Evolutionary conservation across 2,797 vertebrate species (phyloP).

Genomic region (Ctenochaetus hawaiiensis): DNA sequence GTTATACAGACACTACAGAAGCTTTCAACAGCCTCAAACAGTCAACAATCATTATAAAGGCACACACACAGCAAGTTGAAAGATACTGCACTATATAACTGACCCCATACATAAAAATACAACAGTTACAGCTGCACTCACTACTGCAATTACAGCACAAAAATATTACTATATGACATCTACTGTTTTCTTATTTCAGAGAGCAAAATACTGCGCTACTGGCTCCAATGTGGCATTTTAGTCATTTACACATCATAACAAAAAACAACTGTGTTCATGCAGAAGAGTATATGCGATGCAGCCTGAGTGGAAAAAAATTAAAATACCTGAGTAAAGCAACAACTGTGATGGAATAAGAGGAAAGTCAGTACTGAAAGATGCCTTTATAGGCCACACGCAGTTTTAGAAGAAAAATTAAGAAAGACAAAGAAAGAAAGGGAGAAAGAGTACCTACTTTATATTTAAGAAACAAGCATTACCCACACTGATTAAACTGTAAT

Average conservation of each 20-base stretch:
- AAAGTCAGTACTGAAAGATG: slow-evolving; percentile 34
- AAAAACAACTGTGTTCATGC: slow-evolving; percentile 71
- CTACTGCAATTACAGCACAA: slow-evolving; percentile 76
- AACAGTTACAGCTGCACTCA: slow-evolving; percentile 70
- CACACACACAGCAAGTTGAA: slow-evolving; percentile 74
- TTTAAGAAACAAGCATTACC: slow-evolving; percentile 18
- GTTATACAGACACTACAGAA: slow-evolving; percentile 74
- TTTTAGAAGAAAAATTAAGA: not conserved
- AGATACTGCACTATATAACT: slow-evolving; percentile 66
- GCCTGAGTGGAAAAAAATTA: slow-evolving; percentile 67
- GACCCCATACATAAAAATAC: slow-evolving; percentile 71
- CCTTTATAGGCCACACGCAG: slow-evolving; percentile 10
- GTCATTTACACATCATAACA: slow-evolving; percentile 45
- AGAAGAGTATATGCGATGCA: slow-evolving; percentile 63
- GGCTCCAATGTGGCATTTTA: slow-evolving; percentile 54
- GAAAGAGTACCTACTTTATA: not conserved
- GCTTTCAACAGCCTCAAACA: slow-evolving; percentile 75
- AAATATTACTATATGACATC: slow-evolving; percentile 67
- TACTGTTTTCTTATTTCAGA: slow-evolving; percentile 56
- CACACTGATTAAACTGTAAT: slow-evolving; percentile 35
- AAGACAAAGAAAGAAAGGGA: slow-evolving; percentile 15
- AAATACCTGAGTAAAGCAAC: slow-evolving; percentile 84
- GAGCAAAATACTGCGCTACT: slow-evolving; percentile 61
- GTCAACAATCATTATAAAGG: slow-evolving; percentile 79
- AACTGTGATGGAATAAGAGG: slow-evolving; percentile 44